Evolutionary conservation across 2,888 invertebrate genomes (phyloP), one percentile per base, ranked within the genome.

Genomic region (Brachyopa scutellaris): DNA sequence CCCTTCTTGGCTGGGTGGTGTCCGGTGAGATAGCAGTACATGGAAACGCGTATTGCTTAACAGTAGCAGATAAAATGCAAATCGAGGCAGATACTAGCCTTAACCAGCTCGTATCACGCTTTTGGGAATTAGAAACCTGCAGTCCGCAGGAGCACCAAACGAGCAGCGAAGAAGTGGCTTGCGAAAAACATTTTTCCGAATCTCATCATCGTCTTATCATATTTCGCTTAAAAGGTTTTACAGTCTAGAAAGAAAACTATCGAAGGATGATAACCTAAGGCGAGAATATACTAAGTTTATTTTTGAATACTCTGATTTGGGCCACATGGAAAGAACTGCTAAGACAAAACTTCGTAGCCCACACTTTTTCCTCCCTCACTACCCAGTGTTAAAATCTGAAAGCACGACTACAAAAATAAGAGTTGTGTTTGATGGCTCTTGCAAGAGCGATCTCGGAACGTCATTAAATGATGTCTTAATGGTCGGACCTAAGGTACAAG

Each of bases 41-140:
- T 26, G 15, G 8, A 2, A 62, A 23, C 33, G 21, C 21, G 1
- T 64, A 23, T 7, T 23, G 47, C 11, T 11, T 64, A 11, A 26
- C 36, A 23, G 23, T 23, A 31, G 29, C 17, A 59, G 2, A 19
- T 11, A 59, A 40, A 9, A 23, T 13, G 5, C 21, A 13, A 23
- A 19, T 9, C 9, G 23, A 26, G 33, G 9, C 9, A 3, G 23
- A 62, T 15, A n/a, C 6, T 15, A 29, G 7, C 13, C 45, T 62
- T 2, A 47, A 47, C 33, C 47, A 62, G 3, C 36, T 62, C 21
- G 36, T 47, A 6, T 13, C 15, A 21, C 11, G 36, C 8, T 62
- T 62, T 15, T 62, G 47, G 33, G 62, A 62, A 47, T 23, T 62
- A 7, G 36, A 47, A 6, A 33, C 45, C 1, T 47, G 31, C 29